Conservation (phyloP, 2,797 vertebrate species). For the Chloroceryle inda region DNA sequence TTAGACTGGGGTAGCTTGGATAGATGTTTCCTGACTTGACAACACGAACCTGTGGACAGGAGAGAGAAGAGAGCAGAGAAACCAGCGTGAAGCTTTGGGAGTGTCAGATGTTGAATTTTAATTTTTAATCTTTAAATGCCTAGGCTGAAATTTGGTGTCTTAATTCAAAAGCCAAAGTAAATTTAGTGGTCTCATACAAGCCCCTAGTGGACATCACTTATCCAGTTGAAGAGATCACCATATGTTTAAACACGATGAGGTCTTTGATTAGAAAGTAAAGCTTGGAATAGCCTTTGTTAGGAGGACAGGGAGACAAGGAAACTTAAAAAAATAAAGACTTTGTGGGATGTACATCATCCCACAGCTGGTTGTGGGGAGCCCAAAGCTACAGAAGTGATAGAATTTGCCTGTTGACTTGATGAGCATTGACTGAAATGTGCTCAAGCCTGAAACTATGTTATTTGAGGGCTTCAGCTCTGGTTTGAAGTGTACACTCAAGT, state of each 20-base stretch:
- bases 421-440: neutral
- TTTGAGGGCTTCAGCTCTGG: neutral
- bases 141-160: neutral
- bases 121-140: neutral
- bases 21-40: neutral
- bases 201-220: neutral
- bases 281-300: neutral
- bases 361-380: neutral
- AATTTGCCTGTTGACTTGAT: neutral
- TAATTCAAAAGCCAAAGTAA: neutral
- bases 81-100: neutral
- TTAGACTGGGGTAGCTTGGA: neutral
- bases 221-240: neutral
- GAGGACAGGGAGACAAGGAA: neutral
- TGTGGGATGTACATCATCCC: neutral
- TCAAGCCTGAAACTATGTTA: neutral
- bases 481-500: neutral
- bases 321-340: neutral
- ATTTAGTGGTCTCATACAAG: neutral
- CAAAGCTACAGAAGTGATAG: neutral
- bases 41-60: neutral
- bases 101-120: neutral
- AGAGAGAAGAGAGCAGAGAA: neutral
- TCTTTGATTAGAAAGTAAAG: neutral
- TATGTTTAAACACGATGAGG: neutral